phyloP scores from a whole-genome alignment of 2,888 invertebrate genomes.

The Drosophila buzzatii region DNA sequence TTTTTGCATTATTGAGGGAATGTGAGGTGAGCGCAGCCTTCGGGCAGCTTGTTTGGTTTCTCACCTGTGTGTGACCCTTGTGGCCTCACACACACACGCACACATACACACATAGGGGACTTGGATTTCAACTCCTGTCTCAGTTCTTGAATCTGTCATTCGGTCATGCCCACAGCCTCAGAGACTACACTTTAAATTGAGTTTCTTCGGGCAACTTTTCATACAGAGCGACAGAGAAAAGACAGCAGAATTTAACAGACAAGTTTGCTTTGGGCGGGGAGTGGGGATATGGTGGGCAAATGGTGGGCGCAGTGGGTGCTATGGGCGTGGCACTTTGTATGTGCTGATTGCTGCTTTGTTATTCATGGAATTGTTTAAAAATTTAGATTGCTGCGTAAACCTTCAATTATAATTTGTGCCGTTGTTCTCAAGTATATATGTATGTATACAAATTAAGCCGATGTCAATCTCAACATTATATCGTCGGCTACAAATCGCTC shows the following conservation, averaged over 20 bases:
- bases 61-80: slow-evolving; percentile 36
- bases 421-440: not conserved
- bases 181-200: slow-evolving; percentile 64
- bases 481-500: too few species aligned
- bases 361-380: slow-evolving; percentile 73
- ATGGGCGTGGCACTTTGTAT: slow-evolving; percentile 16
- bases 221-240: slow-evolving; percentile 5
- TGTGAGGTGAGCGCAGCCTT: slow-evolving; percentile 19
- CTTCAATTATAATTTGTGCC: slow-evolving; percentile 27
- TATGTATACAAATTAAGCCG: not conserved
- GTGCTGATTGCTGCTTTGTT: slow-evolving; percentile 70
- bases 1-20: slow-evolving; percentile 20
- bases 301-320: too few species aligned
- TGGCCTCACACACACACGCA: not conserved
- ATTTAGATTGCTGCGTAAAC: slow-evolving; percentile 59
- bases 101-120: not conserved
- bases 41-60: slow-evolving; percentile 21
- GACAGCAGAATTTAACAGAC: slow-evolving; percentile 48
- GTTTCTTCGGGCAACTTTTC: slow-evolving; percentile 61
- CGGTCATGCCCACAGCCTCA: slow-evolving; percentile 40
- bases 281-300: too few species aligned
- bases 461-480: not conserved
- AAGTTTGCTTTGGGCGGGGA: slow-evolving; percentile 8
- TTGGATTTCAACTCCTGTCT: slow-evolving; percentile 10
- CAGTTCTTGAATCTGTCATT: slow-evolving; percentile 60